Evolutionary conservation across 2,888 invertebrate genomes (phyloP).

Genomic region (Melolontha melolontha): DNA sequence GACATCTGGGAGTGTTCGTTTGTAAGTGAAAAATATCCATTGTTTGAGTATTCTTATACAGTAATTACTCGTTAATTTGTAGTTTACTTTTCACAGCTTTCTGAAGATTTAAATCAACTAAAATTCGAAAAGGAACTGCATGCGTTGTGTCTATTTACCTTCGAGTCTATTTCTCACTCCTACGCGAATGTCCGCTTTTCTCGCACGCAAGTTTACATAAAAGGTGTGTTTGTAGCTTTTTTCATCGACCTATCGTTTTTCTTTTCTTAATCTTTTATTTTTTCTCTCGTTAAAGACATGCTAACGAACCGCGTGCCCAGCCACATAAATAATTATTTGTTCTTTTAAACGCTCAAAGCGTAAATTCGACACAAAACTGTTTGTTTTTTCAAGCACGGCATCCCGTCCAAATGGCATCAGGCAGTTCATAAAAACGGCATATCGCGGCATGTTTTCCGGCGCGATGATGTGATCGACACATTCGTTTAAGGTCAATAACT

Average conservation of each 20-base stretch:
- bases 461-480: conserved; percentile 4
- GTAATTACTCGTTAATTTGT: too few relatives aligned
- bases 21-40: too few relatives aligned
- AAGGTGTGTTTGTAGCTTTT: conserved; percentile 2
- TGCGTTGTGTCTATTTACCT: conserved; percentile 7
- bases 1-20: too few relatives aligned
- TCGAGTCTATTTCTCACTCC: conserved; percentile 14
- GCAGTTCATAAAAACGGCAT: too few relatives aligned
- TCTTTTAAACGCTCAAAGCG: conserved; percentile 14
- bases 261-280: too few relatives aligned
- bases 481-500: conserved; percentile 11
- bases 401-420: too few relatives aligned
- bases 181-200: conserved; percentile 17
- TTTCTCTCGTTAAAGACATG: too few relatives aligned
- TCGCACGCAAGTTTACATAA: conserved; percentile 13
- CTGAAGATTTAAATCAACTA: too few relatives aligned
- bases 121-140: too few relatives aligned
- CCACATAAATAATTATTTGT: conserved; percentile 10
- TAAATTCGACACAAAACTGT: conserved; percentile 14
- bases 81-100: too few relatives aligned
- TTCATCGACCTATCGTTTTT: not conserved
- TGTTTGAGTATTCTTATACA: too few relatives aligned
- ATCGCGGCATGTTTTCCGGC: not conserved
- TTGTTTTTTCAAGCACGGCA: conserved; percentile 1
- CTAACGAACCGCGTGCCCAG: conserved; percentile 3